A percentile compares a stretch with the other conserved stretches of the same genome.
phyloP scores from a whole-genome alignment of 2,113 vertebrate species.

The Lophotis ruficrista region DNA sequence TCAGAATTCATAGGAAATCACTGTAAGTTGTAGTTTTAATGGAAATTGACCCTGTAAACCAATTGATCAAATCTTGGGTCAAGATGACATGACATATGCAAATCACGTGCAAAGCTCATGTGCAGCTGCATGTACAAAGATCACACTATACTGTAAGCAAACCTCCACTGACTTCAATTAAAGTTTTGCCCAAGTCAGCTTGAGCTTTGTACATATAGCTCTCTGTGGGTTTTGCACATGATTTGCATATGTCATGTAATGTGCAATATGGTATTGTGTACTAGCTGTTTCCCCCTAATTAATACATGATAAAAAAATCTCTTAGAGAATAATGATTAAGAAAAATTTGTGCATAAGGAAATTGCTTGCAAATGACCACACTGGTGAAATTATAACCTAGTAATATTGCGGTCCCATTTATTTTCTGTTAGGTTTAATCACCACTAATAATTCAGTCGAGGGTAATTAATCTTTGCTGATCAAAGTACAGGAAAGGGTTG shows the following conservation, averaged over 20 bases:
- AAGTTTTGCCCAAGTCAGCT: conserved; percentile 31
- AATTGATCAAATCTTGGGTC: conserved; percentile 35
- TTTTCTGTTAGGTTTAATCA: conserved; percentile 71
- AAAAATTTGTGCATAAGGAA: conserved; percentile 49
- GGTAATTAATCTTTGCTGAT: conserved; percentile 74
- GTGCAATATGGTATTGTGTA: conserved; percentile 40
- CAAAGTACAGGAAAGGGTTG: conserved; percentile 66
- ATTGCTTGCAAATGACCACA: conserved; percentile 60
- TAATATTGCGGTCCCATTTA: conserved; percentile 61
- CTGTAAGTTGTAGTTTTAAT: conserved; percentile 19
- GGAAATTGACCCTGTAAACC: conserved; percentile 11
- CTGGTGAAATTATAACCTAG: conserved; percentile 44
- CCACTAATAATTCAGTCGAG: conserved; percentile 68
- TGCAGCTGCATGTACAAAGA: conserved; percentile 1
- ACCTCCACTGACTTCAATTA: conserved; percentile 37
- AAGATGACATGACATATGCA: conserved; percentile 10
- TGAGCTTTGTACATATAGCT: background rate
- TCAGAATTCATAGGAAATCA: background rate
- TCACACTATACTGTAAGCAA: background rate
- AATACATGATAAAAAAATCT: conserved; percentile 51
- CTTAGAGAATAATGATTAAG: conserved; percentile 41
- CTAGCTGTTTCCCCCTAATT: conserved; percentile 45
- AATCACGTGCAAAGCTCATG: background rate
- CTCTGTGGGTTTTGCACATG: background rate
- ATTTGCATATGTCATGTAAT: conserved; percentile 42